Conservation (phyloP, 1,140 invertebrate genomes). For the Drosophila guanche region DNA sequence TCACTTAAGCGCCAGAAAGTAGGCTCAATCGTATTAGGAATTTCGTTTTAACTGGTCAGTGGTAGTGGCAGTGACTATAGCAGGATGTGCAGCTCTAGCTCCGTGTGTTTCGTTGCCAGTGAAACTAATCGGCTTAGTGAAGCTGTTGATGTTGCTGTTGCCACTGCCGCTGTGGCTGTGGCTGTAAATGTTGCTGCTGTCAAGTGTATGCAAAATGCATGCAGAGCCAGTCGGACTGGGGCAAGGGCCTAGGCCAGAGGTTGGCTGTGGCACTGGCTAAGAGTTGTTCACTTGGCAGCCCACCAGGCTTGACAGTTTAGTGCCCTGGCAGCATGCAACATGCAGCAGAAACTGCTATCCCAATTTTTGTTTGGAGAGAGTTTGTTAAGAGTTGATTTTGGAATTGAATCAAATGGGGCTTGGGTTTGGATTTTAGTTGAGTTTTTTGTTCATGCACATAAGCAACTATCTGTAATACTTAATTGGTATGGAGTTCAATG, state of each 20-base stretch:
- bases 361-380: conserved; percentile 24
- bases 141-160: conserved; percentile 24
- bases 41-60: conserved; percentile 50
- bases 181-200: conserved; percentile 27
- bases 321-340: conserved; percentile 14
- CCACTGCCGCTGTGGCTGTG: background rate
- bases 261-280: no score
- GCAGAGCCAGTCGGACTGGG: background rate
- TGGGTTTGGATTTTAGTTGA: conserved; percentile 11
- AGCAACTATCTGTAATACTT: background rate
- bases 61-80: background rate
- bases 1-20: conserved; percentile 43
- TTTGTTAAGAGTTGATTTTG: background rate
- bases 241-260: no score
- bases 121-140: conserved; percentile 54
- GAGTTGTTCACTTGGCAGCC: conserved; percentile 14
- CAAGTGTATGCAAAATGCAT: conserved; percentile 20
- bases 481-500: conserved; percentile 25
- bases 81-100: background rate
- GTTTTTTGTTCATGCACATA: background rate
- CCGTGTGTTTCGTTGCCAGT: conserved; percentile 31
- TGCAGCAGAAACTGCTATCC: conserved; percentile 19
- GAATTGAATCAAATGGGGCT: conserved; percentile 41
- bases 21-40: conserved; percentile 57
- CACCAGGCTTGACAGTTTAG: conserved; percentile 14